Base-by-base conservation (phyloP, 2,797 vertebrate genomes). In the Emydoidea blandingii region DNA sequence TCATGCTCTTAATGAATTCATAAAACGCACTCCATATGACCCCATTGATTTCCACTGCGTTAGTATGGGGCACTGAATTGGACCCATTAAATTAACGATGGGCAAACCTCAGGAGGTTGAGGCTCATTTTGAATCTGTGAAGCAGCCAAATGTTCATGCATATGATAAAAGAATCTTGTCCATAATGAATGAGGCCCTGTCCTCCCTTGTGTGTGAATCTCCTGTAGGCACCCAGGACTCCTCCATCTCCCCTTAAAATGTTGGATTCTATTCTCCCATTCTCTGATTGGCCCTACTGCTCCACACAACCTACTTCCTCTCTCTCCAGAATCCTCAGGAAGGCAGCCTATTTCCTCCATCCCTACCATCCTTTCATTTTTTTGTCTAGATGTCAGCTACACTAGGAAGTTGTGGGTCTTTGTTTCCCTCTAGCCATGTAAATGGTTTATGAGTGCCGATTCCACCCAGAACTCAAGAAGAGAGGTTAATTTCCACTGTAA, bases 311-410 rank as follows among this genome's bases (percentile, higher is more conserved):
- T 41, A 56, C 8, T 23, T 84, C 72, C 34, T 23, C 23, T 81
- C 50, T 81, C 23, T 62, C 56, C 23, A 19, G 74, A 78, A 49
- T 15, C 5, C 2, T 0, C 0, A 0, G 21, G 21, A 47, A 23
- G 29, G 37, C 44, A 52, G 0, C 0, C 0, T 2, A n/a, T 3
- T 1, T 0, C n/a, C 65, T 72, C 16, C 34, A 52, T 4, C 44
- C 37, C 76, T 19, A 11, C 16, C 52, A 79, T 14, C n/a, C 53
- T 72, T 25, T 72, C 5, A 18, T 0, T 1, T 74, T 74, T 91
- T 59, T 0, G 0, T 11, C 44, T 78, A 31, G 44, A 56, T 11
- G 2, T 83, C 81, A 52, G 47, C 49, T 78, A 90, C 68, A 78
- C 19, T 50, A 81, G 72, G 57, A 86, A 79, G 29, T 8, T 8